phyloP scores from a whole-genome alignment of 2,797 vertebrate species.

The Botia kubotai region DNA sequence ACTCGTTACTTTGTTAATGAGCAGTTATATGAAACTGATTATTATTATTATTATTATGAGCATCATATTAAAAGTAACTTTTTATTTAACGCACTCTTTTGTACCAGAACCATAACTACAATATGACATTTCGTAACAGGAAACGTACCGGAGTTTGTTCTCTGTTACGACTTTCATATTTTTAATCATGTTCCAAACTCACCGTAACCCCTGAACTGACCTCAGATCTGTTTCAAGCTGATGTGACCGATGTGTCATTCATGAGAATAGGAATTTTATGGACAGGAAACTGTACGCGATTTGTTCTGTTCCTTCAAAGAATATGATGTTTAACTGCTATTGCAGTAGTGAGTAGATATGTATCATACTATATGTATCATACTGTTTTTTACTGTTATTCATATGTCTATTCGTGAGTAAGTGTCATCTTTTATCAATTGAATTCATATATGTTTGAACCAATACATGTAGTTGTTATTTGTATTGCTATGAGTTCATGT shows the following conservation, averaged over 20 bases:
- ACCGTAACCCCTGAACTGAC: not conserved
- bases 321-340: constrained; percentile 35
- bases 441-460: not conserved
- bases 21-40: no score
- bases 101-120: no score
- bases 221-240: not conserved
- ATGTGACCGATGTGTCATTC: not conserved
- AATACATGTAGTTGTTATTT: not conserved
- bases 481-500: not conserved
- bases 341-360: constrained; percentile 65
- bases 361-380: constrained; percentile 57
- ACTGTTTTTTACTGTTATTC: not conserved
- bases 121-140: not conserved
- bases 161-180: not conserved
- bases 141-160: not conserved
- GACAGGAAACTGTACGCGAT: not conserved
- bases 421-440: not conserved
- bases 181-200: not conserved
- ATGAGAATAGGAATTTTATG: not conserved
- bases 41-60: no score
- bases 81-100: no score
- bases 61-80: no score
- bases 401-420: not conserved
- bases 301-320: not conserved
- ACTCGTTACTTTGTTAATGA: no score